Base-by-base conservation (phyloP, 1,140 invertebrate genomes). In the Papilio machaon region DNA sequence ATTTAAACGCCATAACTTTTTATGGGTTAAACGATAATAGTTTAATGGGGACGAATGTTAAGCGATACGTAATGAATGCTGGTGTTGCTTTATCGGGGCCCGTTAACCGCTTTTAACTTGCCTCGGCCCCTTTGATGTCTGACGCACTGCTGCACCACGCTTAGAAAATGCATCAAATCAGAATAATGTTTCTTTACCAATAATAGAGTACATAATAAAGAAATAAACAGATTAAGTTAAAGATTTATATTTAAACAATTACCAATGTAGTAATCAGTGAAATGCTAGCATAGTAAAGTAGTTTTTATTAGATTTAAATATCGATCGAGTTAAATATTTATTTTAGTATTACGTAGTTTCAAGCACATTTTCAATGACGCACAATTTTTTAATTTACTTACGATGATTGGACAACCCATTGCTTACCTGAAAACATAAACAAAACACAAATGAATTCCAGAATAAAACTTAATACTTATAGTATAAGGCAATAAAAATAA, bases 1-100 rank as follows among this genome's bases (percentile, higher is more conserved):
- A 90, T 91, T 91, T 90, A 90, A 86, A 88, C 85, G 85, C 87
- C 80, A 87, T 91, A 89, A 90, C 85, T 86, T 90, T 90, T 91
- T 91, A 89, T 86, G 81, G 86, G 80, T 82, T 79, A 82, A 85
- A 88, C 85, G 83, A 87, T 87, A 85, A 84, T 86, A 82, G 81
- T 86, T 85, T 87, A 86, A 89, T 88, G 84, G 82, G 70, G 76
- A 84, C 73, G 82, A 84, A 84, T 83, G 82, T 83, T 81, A 85
- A 82, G 80, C 80, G 82, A 76, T 80, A 46, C 60, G 82, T 83
- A 85, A 85, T 87, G 84, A 79, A 79, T 64, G 77, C 54, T 79
- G 58, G 77, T 80, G 82, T 83, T 81, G 78, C 83, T 85, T 85
- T 88, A 87, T 87, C 85, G 82, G 81, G 23, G 19, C 13, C 35